Evolutionary conservation across 2,113 vertebrate genomes (phyloP).

Genomic region (Ibidorhyncha struthersii): DNA sequence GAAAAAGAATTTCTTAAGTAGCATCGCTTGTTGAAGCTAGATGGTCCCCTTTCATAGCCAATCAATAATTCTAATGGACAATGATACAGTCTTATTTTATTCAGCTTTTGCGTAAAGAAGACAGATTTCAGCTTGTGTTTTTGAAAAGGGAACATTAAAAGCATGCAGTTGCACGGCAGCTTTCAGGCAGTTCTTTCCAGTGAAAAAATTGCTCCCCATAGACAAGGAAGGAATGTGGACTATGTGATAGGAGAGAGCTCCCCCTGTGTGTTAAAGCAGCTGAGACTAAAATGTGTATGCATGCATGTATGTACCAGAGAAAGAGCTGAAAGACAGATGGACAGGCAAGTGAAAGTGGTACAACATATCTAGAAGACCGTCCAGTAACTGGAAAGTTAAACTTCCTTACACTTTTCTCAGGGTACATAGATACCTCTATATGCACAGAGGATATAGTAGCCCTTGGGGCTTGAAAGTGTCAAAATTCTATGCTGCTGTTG

Average conservation of each 20-base stretch:
- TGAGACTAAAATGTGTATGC: accelerated
- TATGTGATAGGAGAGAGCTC: constrained; percentile 21
- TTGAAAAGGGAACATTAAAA: not conserved
- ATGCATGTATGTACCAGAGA: accelerated
- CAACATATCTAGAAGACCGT: not conserved
- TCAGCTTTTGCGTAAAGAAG: not conserved
- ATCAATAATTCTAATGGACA: no score
- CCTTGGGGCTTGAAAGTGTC: not conserved
- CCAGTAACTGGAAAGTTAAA: not conserved
- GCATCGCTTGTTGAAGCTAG: not conserved
- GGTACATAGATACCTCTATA: accelerated
- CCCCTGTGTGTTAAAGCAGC: not conserved
- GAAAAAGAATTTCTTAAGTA: not conserved
- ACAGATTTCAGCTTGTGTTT: not conserved
- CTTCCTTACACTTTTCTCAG: not conserved
- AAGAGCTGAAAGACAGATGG: accelerated
- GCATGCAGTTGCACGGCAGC: not conserved
- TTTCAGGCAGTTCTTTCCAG: not conserved
- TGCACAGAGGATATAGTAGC: accelerated
- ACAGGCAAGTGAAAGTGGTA: not conserved
- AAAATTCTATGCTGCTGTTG: not conserved
- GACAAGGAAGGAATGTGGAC: not conserved
- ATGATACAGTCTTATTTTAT: not conserved
- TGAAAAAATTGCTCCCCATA: not conserved
- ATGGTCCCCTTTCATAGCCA: not conserved